Base-by-base conservation (phyloP, 2,888 invertebrate genomes). In the Tromatobia lineatoria region DNA sequence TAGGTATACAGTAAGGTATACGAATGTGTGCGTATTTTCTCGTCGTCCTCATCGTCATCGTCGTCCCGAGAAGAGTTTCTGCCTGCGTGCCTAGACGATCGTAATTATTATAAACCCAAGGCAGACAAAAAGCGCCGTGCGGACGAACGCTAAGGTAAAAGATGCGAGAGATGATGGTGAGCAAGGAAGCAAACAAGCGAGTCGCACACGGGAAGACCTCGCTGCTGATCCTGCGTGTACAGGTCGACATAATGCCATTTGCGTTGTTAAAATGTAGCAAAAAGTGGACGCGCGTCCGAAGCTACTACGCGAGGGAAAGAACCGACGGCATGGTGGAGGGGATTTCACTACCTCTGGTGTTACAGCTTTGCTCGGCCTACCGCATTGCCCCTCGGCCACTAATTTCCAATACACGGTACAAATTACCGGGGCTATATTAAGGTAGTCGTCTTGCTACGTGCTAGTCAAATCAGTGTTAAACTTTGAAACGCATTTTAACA, bases 221-320 rank as follows among this genome's bases (percentile, higher is more conserved):
- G 75, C 70, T 74, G 75, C 70, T 74, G 66, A 71, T 77, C 61
- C 71, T 80, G 80, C 78, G 82, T 71, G 88, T 83, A 86, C 86
- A 85, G 88, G 66, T 86, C 88, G 86, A 83, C 87, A 85, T 88
- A 88, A 88, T 88, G 85, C 83, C 85, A 90, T 89, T 89, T 86
- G 87, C 87, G 86, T 88, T 89, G 86, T 88, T 86, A 89, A 88
- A 89, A 78, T 77, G 81, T 75, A 75, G 84, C 87, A 90, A 90
- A 90, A 90, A 90, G 86, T 83, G 85, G 87, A 84, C 76, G 76
- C 79, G 47, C 76, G 57, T 76, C 66, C 42, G 66, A 64, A 13
- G 66, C 29, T 54, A 42, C n/a, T n/a, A n/a, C n/a, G 18, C 47
- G 71, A 70, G 70, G 54, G 54, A 69, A 61, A 78, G 59, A 61